These are phyloP conservation scores for Brachionus calyciflorus DNA, from an alignment of 1,140 invertebrate species.

Conservation along the genomic window DNA sequence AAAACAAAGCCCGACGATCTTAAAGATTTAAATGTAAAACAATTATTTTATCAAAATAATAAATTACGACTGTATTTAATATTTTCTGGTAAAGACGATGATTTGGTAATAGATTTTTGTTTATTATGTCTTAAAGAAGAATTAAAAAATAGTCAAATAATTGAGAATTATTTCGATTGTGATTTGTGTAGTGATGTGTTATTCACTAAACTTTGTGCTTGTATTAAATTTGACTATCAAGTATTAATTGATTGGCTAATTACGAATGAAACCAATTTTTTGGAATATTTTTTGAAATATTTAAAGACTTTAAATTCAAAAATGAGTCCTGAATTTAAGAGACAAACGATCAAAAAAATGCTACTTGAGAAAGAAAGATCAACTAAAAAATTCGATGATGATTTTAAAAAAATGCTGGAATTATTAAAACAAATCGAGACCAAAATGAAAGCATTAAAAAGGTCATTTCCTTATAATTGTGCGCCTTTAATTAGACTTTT, in stretches of 20 bases:
- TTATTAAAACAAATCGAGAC: background rate
- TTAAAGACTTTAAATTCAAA: constrained; percentile 1
- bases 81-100: constrained; percentile 16
- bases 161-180: background rate
- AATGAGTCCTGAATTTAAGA: background rate
- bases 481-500: background rate
- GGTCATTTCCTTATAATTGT: constrained; percentile 12
- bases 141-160: background rate
- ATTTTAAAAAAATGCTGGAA: background rate
- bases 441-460: background rate
- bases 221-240: constrained; percentile 2
- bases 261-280: constrained; percentile 27
- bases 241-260: constrained; percentile 10
- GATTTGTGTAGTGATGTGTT: background rate
- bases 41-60: background rate
- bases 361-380: background rate
- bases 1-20: background rate
- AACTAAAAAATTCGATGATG: background rate
- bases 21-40: background rate
- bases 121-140: background rate
- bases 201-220: background rate
- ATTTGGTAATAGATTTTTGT: constrained; percentile 15
- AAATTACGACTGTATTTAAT: background rate
- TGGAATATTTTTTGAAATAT: constrained; percentile 19
- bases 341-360: background rate